Conservation (phyloP, 2,113 vertebrate species). For the Rafetus swinhoei region DNA sequence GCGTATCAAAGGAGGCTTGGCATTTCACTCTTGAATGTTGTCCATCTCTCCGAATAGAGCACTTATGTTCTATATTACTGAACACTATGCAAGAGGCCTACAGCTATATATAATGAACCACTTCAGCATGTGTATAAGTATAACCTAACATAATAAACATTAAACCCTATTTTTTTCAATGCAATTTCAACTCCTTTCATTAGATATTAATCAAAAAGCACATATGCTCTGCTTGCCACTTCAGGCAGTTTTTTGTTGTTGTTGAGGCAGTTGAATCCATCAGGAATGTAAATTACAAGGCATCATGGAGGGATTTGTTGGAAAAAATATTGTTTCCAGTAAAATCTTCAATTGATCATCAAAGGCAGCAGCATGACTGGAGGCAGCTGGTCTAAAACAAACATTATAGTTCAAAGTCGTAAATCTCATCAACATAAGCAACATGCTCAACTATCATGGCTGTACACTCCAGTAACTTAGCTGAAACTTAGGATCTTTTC, state of each 20-base stretch:
- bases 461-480: not conserved
- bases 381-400: not conserved
- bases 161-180: not conserved
- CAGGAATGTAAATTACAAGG: not conserved
- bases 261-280: not conserved
- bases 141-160: not conserved
- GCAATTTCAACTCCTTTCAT: not conserved
- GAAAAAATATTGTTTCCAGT: not conserved
- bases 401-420: not conserved
- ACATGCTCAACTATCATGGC: not conserved
- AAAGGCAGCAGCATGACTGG: too few relatives aligned
- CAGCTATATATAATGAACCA: not conserved
- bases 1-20: not conserved
- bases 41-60: not conserved
- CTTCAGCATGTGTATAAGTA: not conserved
- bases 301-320: not conserved
- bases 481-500: not conserved
- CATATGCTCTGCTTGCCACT: not conserved
- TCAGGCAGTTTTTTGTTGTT: not conserved
- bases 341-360: not conserved
- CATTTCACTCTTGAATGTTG: not conserved
- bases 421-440: not conserved
- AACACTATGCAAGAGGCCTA: not conserved
- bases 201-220: not conserved
- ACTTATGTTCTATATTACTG: not conserved